phyloP scores from a whole-genome alignment of 2,888 invertebrate species.

The Nudaria mundana region DNA sequence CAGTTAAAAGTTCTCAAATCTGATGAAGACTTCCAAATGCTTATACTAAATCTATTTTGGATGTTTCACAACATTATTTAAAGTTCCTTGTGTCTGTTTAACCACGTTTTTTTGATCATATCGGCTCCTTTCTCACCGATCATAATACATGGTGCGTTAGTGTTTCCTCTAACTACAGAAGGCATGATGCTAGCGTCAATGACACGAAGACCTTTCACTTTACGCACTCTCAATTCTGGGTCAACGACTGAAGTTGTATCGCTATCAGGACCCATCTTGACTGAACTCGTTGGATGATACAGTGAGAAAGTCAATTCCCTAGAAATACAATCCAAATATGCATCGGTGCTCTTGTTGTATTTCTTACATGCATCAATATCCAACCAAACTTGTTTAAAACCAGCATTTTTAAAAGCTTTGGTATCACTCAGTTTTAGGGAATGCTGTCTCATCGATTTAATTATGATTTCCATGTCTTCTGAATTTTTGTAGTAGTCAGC shows the following conservation, averaged over 20 bases:
- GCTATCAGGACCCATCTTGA: constrained; percentile 73
- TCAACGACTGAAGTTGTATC: constrained; percentile 79
- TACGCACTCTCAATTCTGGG: constrained; percentile 70
- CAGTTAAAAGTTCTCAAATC: too few relatives aligned
- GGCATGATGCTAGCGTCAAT: constrained; percentile 83
- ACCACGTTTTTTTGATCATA: constrained; percentile 73
- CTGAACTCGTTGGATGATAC: constrained; percentile 79
- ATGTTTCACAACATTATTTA: constrained; percentile 14
- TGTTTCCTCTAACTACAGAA: constrained; percentile 77
- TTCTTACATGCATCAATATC: constrained; percentile 80
- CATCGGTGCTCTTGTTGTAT: constrained; percentile 78
- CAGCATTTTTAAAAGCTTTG: constrained; percentile 72
- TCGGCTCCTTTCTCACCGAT: constrained; percentile 81
- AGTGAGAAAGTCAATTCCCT: constrained; percentile 75
- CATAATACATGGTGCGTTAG: constrained; percentile 81
- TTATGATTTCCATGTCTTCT: constrained; percentile 77
- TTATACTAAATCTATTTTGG: too few relatives aligned
- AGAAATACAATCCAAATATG: constrained; percentile 86
- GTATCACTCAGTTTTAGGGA: constrained; percentile 69
- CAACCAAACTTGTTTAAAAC: constrained; percentile 75
- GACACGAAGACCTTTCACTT: constrained; percentile 73
- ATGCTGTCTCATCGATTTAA: constrained; percentile 69
- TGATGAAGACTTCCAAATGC: too few relatives aligned
- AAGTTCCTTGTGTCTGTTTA: constrained; percentile 27
- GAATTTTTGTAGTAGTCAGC: constrained; percentile 84